These are phyloP conservation scores for Myxocyprinus asiaticus DNA, from an alignment of 2,113 vertebrate species.

Conservation along the genomic window DNA sequence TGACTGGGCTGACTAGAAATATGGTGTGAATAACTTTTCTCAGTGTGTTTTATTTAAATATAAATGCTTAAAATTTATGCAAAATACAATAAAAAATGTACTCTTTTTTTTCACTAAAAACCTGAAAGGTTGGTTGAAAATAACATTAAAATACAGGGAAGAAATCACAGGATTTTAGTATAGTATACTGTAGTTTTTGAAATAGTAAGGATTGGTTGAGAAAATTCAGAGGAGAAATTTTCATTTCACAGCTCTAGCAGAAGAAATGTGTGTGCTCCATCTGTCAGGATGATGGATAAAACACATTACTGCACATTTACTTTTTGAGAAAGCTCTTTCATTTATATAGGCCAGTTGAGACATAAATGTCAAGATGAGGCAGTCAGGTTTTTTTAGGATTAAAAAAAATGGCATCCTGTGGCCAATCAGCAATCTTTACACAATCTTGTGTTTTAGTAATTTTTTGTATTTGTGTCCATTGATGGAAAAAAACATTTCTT, in stretches of 20 bases:
- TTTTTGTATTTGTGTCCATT: slow-evolving; percentile 12
- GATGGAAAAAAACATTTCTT: slow-evolving; percentile 1
- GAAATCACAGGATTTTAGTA: too few species aligned
- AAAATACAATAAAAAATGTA: too few species aligned
- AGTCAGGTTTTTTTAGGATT: not conserved
- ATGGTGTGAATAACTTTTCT: too few species aligned
- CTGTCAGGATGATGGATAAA: slow-evolving; percentile 54
- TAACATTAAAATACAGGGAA: too few species aligned
- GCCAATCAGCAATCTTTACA: slow-evolving; percentile 22
- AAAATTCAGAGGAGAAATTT: slow-evolving; percentile 23
- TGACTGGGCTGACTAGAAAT: too few species aligned
- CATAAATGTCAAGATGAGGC: slow-evolving; percentile 37
- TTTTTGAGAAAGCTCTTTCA: slow-evolving; percentile 32
- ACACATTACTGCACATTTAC: slow-evolving; percentile 46
- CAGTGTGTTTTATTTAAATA: too few species aligned
- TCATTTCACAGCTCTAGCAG: slow-evolving; percentile 18
- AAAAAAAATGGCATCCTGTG: slow-evolving; percentile 7
- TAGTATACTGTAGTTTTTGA: not conserved
- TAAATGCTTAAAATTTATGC: too few species aligned
- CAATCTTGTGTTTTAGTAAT: not conserved
- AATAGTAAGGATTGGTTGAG: not conserved
- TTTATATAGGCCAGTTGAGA: slow-evolving; percentile 47
- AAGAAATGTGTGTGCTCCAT: slow-evolving; percentile 17
- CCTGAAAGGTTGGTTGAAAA: too few species aligned
- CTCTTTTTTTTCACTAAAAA: too few species aligned